These are phyloP conservation scores for Nilaparvata lugens DNA, from an alignment of 1,140 invertebrate species.

Conservation along the genomic window DNA sequence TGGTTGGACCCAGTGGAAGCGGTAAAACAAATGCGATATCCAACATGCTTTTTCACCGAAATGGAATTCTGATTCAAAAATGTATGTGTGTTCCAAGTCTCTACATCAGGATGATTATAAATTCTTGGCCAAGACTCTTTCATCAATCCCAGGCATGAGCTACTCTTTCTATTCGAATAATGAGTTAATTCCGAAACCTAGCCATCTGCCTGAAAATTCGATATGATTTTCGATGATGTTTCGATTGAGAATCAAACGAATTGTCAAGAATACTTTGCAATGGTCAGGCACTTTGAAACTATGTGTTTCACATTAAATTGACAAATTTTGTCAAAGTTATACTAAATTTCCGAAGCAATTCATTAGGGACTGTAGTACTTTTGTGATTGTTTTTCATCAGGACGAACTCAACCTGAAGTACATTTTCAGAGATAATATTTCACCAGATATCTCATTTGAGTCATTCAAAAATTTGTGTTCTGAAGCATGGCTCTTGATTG, in stretches of 20 bases:
- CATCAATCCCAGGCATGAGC: slow-evolving; percentile 22
- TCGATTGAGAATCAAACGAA: slow-evolving; percentile 16
- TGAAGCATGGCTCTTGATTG: slow-evolving; percentile 30
- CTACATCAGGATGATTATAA: slow-evolving; percentile 33
- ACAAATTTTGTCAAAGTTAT: slow-evolving; percentile 34
- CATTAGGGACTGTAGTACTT: slow-evolving; percentile 34
- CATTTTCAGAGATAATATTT: slow-evolving; percentile 35
- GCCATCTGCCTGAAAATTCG: slow-evolving; percentile 24
- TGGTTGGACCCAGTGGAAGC: slow-evolving; percentile 30
- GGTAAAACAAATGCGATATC: slow-evolving; percentile 35
- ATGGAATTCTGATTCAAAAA: slow-evolving; percentile 35
- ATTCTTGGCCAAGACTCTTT: slow-evolving; percentile 27
- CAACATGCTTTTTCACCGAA: slow-evolving; percentile 26
- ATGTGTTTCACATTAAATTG: slow-evolving; percentile 38
- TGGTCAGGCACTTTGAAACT: slow-evolving; percentile 31
- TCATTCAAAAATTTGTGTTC: slow-evolving; percentile 10
- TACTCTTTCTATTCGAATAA: slow-evolving; percentile 10
- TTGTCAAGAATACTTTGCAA: slow-evolving; percentile 30
- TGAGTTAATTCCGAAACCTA: slow-evolving; percentile 17
- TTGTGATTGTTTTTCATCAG: slow-evolving; percentile 35
- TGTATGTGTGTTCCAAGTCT: slow-evolving; percentile 35
- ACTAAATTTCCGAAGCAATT: slow-evolving; percentile 35
- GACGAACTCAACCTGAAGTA: slow-evolving; percentile 35
- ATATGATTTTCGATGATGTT: slow-evolving; percentile 36
- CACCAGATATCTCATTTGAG: slow-evolving; percentile 3